Evolutionary conservation across 2,888 invertebrate genomes (phyloP).

Genomic region (Lepidocyrtinus sp.): DNA sequence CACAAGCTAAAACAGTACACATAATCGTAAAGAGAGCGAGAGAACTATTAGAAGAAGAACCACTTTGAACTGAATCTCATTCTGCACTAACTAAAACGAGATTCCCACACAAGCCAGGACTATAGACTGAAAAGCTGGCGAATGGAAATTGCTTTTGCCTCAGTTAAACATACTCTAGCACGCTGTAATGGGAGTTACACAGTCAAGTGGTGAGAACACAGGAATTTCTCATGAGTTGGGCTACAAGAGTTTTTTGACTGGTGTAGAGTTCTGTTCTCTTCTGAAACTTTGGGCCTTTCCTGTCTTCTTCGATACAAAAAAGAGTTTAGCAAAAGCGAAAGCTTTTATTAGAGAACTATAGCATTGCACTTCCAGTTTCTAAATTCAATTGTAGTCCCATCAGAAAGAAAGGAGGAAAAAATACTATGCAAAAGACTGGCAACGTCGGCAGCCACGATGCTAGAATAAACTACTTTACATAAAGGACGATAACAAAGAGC

Average conservation of each 20-base stretch:
- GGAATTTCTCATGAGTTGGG: conserved; percentile 16
- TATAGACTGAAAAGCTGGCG: neutral
- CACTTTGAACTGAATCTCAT: conserved; percentile 56
- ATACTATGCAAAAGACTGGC: neutral
- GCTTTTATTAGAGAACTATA: conserved; percentile 5
- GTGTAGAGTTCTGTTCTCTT: neutral
- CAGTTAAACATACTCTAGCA: neutral
- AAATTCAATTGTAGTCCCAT: conserved; percentile 9
- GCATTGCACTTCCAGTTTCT: too few relatives aligned
- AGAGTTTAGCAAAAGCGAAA: neutral
- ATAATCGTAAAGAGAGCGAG: neutral
- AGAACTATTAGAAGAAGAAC: conserved; percentile 29
- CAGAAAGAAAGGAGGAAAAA: conserved; percentile 5
- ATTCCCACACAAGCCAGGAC: neutral
- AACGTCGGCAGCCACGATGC: neutral
- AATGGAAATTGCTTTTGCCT: conserved; percentile 1
- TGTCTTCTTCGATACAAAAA: neutral
- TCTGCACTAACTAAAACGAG: conserved; percentile 34
- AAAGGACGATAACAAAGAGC: conserved; percentile 13
- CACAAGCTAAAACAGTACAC: neutral
- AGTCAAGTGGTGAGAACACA: conserved; percentile 18
- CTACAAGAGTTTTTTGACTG: conserved; percentile 2
- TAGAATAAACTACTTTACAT: conserved; percentile 9
- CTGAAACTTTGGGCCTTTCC: neutral
- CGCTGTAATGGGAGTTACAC: neutral